Evolutionary conservation across 2,888 invertebrate genomes (phyloP), one percentile per base, ranked within the genome.

Genomic region (Drepanosiphum platanoidis): DNA sequence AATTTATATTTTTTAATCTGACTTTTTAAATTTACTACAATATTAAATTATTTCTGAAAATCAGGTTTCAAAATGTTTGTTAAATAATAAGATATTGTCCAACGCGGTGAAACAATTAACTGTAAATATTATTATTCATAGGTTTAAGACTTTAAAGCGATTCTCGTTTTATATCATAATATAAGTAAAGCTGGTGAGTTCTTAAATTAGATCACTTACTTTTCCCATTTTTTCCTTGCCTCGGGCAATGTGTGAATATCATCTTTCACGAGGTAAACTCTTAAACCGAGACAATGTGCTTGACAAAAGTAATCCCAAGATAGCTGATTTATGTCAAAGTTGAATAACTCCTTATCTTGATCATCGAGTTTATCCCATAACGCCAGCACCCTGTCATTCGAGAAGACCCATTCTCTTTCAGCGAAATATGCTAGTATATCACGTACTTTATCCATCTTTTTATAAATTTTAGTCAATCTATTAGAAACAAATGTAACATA

Each of bases 291-390:
- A 82, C 91, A 90, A 87, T 91, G 91, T 82, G 90, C 90, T 87
- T 91, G 90, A 84, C 91, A 88, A 88, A 91, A 92, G 27, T 89
- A 88, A 42, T 90, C 89, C 92, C 92, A 92, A 87, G 91, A 89
- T 66, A 92, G 88, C 87, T 90, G 88, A 39, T 89, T 89, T n/a
- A 91, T 89, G 87, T 91, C 91, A 87, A 91, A 91, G 87, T 90
- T 90, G 88, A 90, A 91, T 77, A 89, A 87, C 88, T 90, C 88
- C 87, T 88, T 88, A 87, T 89, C 90, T 86, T 88, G 88, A 0
- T 87, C 88, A 71, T 70, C 88, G 78, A 90, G 88, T 32, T 88
- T 88, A 15, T 89, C 88, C 88, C 89, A 89, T 22, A 90, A 87
- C n/a, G 88, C 87, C 32, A 89, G 87, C 30, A 89, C 88, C 86